These are phyloP conservation scores for Aphyosemion australe DNA, from an alignment of 2,113 vertebrate species.

Conservation along the genomic window DNA sequence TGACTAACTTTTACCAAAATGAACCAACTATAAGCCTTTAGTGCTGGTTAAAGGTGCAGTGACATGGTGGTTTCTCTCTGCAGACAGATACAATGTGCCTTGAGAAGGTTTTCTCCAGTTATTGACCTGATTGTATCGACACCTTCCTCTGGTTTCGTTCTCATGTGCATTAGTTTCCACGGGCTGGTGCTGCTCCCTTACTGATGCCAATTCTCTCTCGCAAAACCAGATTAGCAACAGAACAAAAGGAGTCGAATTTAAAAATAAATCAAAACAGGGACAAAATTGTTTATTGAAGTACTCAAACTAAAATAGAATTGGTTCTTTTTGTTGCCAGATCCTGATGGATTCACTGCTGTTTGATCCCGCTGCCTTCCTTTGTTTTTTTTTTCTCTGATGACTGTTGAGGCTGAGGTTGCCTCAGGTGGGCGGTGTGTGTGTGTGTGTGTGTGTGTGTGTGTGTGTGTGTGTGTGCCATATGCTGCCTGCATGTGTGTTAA, in stretches of 20 bases:
- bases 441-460: constrained; percentile 36
- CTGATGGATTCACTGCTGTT: constrained; percentile 2
- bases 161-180: neutral
- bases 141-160: constrained; percentile 17
- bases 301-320: neutral
- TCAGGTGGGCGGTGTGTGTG: constrained; percentile 46
- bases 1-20: too few species aligned
- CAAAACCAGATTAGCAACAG: neutral
- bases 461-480: constrained; percentile 24
- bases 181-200: neutral
- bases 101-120: constrained; percentile 33
- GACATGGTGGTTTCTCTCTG: too few species aligned
- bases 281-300: neutral
- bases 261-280: neutral
- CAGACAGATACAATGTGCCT: neutral
- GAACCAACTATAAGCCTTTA: too few species aligned
- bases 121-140: constrained; percentile 34
- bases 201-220: neutral
- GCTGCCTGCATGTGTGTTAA: constrained; percentile 31
- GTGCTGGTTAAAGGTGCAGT: too few species aligned
- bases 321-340: neutral
- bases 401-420: constrained; percentile 25
- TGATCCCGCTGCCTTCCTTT: constrained; percentile 6
- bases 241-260: neutral
- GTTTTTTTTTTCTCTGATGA: neutral